phyloP scores from a whole-genome alignment of 2,888 invertebrate genomes.

The Acanthosoma haemorrhoidale region DNA sequence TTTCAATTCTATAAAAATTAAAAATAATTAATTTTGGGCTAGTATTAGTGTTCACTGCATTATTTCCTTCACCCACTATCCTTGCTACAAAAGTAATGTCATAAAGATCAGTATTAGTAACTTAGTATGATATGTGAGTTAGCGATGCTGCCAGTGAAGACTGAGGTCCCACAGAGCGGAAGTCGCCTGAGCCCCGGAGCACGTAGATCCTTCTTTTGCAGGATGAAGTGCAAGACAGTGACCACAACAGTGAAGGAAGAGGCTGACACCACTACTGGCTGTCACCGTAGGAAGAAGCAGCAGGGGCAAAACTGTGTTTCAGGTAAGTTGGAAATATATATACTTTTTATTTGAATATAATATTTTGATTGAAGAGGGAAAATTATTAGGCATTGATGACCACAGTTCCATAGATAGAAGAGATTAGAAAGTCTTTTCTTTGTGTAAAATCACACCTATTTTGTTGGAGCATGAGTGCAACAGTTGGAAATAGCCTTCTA shows the following conservation, averaged over 20 bases:
- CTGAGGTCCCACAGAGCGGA: conserved; percentile 70
- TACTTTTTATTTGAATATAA: no score
- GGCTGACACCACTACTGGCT: conserved; percentile 55
- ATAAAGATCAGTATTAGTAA: neutral
- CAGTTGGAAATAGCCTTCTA: no score
- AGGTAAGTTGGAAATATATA: no score
- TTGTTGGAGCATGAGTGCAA: no score
- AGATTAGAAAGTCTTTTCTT: no score
- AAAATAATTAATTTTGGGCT: no score
- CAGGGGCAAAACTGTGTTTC: conserved; percentile 51
- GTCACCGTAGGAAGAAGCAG: conserved; percentile 61
- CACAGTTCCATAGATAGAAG: no score
- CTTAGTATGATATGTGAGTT: conserved; percentile 32
- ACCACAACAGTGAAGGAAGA: conserved; percentile 63
- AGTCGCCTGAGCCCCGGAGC: conserved; percentile 82
- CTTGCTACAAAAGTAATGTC: neutral
- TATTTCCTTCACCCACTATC: neutral
- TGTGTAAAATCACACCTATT: no score
- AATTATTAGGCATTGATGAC: no score
- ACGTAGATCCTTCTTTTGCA: conserved; percentile 85
- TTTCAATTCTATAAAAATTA: no score
- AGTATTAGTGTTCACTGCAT: no score
- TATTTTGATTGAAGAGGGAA: no score
- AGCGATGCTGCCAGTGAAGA: conserved; percentile 89
- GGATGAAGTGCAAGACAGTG: conserved; percentile 74